These are phyloP conservation scores for Drosophila nebulosa DNA, from an alignment of 1,140 invertebrate species.

Conservation along the genomic window DNA sequence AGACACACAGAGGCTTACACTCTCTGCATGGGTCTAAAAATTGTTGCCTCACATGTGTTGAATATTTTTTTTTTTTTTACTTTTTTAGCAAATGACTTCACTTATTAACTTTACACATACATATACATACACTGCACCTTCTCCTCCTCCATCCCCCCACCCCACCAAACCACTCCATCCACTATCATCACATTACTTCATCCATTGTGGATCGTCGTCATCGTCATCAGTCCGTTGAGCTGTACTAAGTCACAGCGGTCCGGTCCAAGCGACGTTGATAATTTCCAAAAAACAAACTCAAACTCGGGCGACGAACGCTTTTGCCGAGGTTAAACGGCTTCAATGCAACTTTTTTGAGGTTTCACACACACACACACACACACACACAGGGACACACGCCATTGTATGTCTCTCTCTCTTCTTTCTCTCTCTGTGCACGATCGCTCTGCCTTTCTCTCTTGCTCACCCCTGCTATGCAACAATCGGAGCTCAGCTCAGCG, in stretches of 20 bases:
- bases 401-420: neutral
- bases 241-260: constrained; percentile 16
- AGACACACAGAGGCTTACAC: neutral
- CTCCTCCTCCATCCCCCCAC: too few relatives aligned
- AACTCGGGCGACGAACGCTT: constrained; percentile 76
- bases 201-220: neutral
- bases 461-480: neutral
- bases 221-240: neutral
- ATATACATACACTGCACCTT: neutral
- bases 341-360: constrained; percentile 79
- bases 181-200: neutral
- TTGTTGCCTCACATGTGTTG: constrained; percentile 52
- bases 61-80: too few relatives aligned
- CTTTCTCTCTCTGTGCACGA: neutral
- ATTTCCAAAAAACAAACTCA: constrained; percentile 73
- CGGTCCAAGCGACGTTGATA: constrained; percentile 50
- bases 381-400: too few relatives aligned
- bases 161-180: too few relatives aligned
- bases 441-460: neutral
- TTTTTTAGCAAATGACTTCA: constrained; percentile 80
- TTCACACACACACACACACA: constrained; percentile 34
- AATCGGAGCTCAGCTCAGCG: constrained; percentile 53
- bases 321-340: constrained; percentile 80
- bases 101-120: constrained; percentile 34
- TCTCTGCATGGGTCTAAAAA: constrained; percentile 41